Evolutionary conservation across 2,797 vertebrate species (phyloP), one percentile per base, ranked within the genome.

Genomic region (Neopelma chrysocephalum): DNA sequence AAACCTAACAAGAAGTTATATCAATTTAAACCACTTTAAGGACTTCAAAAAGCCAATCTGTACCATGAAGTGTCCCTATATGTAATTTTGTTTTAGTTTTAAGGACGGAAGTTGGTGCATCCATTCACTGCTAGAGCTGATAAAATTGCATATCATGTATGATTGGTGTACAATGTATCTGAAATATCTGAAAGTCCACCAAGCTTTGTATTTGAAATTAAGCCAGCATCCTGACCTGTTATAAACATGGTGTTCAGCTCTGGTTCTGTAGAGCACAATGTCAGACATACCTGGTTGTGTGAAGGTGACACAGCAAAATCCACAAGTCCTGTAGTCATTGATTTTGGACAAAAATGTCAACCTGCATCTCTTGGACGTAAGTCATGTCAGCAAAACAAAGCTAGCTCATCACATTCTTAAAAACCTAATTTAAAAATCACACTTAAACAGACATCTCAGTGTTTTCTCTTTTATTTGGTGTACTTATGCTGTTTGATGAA

Each of bases 261-360:
- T 48, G 29, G 11, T 61, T 88, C 69, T 56, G 25, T 42, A 72
- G 22, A 6, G 1, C 29, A 21, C 42, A 29, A 3, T 65, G 32
- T n/a, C 72, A 86, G 54, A 48, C 1, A 3, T 50, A 38, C 2
- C 2, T 48, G 31, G 8, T 31, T 66, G 40, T 3, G 3, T 1
- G 1, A 65, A 70, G 15, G 57, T 57, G n/a, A 62, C 69, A n/a
- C 71, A 61, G 54, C 50, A 94, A 82, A 95, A 91, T 54, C 58
- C 65, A 25, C n/a, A 32, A 47, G 17, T 65, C 40, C 34, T 3
- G 0, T 36, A 50, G n/a, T 18, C 0, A 0, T 36, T 92, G 60
- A 50, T 70, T 92, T 73, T 15, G 57, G 48, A 62, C 26, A 70
- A 79, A 92, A 86, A 70, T 0, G 0, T n/a, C 43, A 81, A 5